These are phyloP conservation scores for Dromococcyx pavoninus DNA, from an alignment of 2,797 vertebrate species.

Conservation along the genomic window DNA sequence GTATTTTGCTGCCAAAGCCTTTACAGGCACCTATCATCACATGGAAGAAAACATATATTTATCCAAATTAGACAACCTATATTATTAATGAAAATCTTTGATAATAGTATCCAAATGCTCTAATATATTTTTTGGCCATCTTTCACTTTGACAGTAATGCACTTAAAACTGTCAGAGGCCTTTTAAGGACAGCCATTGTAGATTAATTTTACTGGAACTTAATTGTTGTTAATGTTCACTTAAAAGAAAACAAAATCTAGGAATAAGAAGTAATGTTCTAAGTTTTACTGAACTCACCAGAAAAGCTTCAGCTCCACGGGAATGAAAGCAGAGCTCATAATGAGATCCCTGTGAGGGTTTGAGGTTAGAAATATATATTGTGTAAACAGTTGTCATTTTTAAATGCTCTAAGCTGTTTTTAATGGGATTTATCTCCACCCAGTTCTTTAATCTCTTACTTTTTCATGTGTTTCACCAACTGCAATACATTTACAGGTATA, in stretches of 20 bases:
- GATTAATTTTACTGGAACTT: conserved; percentile 34
- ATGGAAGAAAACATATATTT: not conserved
- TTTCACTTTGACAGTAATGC: not conserved
- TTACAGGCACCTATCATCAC: not conserved
- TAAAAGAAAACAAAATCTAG: conserved; percentile 20
- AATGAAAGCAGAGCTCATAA: not conserved
- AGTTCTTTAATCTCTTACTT: not conserved
- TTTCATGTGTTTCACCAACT: not conserved
- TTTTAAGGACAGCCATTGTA: not conserved
- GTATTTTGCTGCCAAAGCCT: not conserved
- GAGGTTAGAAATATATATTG: not conserved
- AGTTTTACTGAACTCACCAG: not conserved
- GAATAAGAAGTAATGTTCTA: not conserved
- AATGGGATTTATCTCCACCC: not conserved
- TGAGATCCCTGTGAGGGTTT: not conserved
- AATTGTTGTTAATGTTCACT: conserved; percentile 33
- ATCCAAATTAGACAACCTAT: not conserved
- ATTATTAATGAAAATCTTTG: not conserved
- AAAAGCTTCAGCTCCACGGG: not conserved
- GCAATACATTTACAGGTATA: not conserved
- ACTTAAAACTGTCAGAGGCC: conserved; percentile 1
- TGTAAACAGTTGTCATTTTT: not conserved
- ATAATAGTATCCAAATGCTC: not conserved
- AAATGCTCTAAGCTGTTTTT: not conserved
- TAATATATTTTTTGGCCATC: not conserved